A percentile compares a stretch with the other conserved stretches of the same genome.
phyloP scores from a whole-genome alignment of 1,140 invertebrate genomes.

The Bombus vancouverensis region DNA sequence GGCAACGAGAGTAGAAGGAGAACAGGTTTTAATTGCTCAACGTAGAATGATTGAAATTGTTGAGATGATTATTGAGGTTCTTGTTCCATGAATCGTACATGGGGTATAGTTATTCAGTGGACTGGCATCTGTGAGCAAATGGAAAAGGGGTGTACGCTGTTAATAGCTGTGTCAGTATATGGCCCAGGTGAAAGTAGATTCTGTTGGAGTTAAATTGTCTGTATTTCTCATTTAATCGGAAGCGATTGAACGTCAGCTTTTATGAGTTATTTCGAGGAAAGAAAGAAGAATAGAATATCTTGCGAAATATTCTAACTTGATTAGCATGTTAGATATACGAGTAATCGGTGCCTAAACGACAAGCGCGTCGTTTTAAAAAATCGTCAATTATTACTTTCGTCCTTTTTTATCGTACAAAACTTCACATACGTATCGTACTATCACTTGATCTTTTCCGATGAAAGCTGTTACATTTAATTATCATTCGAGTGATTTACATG shows the following conservation, averaged over 20 bases:
- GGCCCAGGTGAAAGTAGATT: no score
- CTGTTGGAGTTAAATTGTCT: not conserved
- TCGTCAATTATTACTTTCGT: no score
- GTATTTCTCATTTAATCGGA: not conserved
- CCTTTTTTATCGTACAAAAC: no score
- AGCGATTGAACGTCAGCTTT: not conserved
- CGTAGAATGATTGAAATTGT: constrained; percentile 10
- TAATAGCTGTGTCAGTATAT: not conserved
- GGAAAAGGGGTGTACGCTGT: not conserved
- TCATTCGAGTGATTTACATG: not conserved
- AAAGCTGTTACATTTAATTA: no score
- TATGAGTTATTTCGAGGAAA: not conserved
- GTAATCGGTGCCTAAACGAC: no score
- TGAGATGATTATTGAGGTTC: not conserved
- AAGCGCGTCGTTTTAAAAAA: no score
- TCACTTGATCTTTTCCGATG: no score
- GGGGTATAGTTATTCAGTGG: no score
- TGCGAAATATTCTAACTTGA: not conserved
- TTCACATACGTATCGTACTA: no score
- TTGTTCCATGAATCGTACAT: no score
- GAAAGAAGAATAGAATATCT: not conserved
- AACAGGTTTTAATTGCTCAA: not conserved
- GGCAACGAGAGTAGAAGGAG: not conserved
- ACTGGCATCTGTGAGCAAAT: not conserved
- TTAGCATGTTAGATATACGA: no score